Evolutionary conservation across 1,140 invertebrate genomes (phyloP), one percentile per base, ranked within the genome.

Genomic region (Drosophila pectinifera): DNA sequence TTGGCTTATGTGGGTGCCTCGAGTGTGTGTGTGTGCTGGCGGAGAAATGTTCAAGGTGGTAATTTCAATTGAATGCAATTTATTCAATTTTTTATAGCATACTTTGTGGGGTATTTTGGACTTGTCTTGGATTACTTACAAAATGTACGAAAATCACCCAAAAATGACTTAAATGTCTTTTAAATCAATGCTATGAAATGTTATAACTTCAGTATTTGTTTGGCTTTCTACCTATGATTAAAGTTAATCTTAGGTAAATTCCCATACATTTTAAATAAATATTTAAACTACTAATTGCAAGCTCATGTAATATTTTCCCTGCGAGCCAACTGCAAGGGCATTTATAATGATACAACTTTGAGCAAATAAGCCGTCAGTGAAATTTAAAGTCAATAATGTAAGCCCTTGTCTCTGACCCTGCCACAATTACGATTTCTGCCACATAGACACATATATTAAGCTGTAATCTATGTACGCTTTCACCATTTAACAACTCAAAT

Each of bases 31-130:
- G 24, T 62, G 31, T 24, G 24, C 14, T n/a, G 4, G 41, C 2
- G 16, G 26, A 34, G 24, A 18, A 42, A 61, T 65, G 41, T 20
- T 22, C 39, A 36, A 64, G 24, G 63, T 67, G 63, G 63, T 63
- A 48, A 67, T 41, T 67, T 67, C 63, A 67, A 67, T 67, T 48
- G 57, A 67, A 48, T 39, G 36, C 58, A 48, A 67, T 46, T 67
- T 63, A 41, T 63, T n/a, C 10, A 67, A 48, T 63, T 22, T 54
- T 48, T 39, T 67, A 63, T 63, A 24, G 42, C 42, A 24, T 20
- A 18, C 42, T 38, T 48, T 65, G 42, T 65, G 31, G 18, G 31
- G 11, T 28, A 26, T 22, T 45, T 16, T 16, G 5, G 22, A 45
- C 28, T 26, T 26, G n/a, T 18, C 11, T 0, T 10, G 28, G 31